Evolutionary conservation across 30 jellyfish, hydroid and myxozoan species (phyloP).

Genomic region (Aurelia coerulea): DNA sequence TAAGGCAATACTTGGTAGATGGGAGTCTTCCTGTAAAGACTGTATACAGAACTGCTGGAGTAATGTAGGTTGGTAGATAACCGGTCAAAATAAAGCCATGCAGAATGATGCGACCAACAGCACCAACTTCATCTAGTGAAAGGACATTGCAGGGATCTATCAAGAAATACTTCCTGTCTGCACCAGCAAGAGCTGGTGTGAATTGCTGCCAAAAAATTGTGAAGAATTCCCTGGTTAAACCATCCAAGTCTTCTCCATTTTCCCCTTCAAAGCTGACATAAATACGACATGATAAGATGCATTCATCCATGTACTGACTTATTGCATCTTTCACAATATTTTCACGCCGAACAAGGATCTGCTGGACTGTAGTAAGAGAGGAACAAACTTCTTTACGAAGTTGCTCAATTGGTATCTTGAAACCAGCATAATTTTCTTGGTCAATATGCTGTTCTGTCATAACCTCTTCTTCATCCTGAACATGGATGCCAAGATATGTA

Average conservation of each 20-base stretch:
- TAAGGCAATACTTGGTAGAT: not conserved
- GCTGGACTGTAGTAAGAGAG: not conserved
- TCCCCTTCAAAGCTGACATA: constrained; percentile 6
- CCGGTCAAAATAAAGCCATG: not conserved
- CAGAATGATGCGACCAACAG: not conserved
- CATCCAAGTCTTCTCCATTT: constrained; percentile 14
- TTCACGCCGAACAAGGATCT: not conserved
- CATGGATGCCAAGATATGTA: not conserved
- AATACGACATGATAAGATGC: not conserved
- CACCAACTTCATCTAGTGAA: not conserved
- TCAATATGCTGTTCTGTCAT: not conserved
- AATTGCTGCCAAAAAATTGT: not conserved
- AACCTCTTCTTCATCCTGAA: not conserved
- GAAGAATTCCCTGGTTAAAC: constrained; percentile 11
- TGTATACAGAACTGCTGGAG: not conserved
- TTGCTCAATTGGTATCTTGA: not conserved
- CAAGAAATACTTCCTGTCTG: not conserved
- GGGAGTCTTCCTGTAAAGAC: not conserved
- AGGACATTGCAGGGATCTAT: not conserved
- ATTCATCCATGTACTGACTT: not conserved
- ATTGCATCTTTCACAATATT: not conserved
- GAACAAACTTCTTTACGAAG: not conserved
- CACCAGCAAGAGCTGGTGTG: not conserved
- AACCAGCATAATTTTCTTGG: not conserved
- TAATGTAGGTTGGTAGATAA: not conserved